These are phyloP conservation scores for Scrobipalpa atriplicella DNA, from an alignment of 2,888 invertebrate species.

Conservation along the genomic window DNA sequence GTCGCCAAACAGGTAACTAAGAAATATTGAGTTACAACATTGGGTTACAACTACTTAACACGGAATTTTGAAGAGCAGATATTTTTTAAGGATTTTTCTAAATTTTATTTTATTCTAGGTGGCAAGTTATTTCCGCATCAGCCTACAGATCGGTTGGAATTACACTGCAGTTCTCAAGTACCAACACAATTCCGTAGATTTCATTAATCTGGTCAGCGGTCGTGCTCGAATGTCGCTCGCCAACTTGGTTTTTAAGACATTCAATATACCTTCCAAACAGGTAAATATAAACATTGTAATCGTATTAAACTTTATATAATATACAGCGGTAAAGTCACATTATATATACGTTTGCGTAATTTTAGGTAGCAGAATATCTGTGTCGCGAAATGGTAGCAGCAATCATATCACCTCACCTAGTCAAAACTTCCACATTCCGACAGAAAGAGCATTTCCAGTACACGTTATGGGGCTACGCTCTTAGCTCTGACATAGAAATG, in stretches of 20 bases:
- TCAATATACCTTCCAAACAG: conserved; percentile 72
- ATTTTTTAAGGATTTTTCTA: neutral
- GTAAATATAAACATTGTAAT: conserved; percentile 43
- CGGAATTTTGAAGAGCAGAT: neutral
- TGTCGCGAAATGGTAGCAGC: conserved; percentile 84
- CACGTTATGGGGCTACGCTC: conserved; percentile 81
- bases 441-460: conserved; percentile 80
- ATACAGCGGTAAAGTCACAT: no score
- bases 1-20: conserved; percentile 63
- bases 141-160: conserved; percentile 75
- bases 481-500: conserved; percentile 82
- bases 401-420: conserved; percentile 75
- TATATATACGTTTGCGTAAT: neutral
- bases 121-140: conserved; percentile 72
- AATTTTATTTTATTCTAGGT: conserved; percentile 46
- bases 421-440: conserved; percentile 74
- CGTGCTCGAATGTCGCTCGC: conserved; percentile 73
- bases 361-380: conserved; percentile 84
- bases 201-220: conserved; percentile 75
- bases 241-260: conserved; percentile 75
- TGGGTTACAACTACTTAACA: neutral
- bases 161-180: conserved; percentile 74
- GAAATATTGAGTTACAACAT: no score
- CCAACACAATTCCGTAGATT: conserved; percentile 69
- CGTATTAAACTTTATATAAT: neutral